Evolutionary conservation across 2,113 vertebrate genomes (phyloP), one percentile per base, ranked within the genome.

Genomic region (Microtus montanus): DNA sequence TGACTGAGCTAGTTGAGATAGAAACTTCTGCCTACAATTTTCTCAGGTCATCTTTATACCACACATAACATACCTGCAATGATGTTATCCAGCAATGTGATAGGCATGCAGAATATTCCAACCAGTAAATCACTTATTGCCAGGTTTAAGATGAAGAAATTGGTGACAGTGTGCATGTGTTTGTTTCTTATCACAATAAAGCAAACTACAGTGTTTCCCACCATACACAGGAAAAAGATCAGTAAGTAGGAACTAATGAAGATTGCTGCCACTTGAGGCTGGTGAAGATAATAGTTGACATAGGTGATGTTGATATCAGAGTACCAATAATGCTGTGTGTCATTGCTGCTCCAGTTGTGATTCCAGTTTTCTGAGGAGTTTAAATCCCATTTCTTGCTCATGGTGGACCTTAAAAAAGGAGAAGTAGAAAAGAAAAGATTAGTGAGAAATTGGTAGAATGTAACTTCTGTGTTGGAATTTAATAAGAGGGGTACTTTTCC

Each of bases 51-150:
- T 75, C 54, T 91, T 84, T 75, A 6, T 33, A 71, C 20, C 47
- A 13, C 10, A 38, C 30, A 73, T 28, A 83, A 44, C 98, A 96
- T 97, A 99, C 99, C 99, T 98, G 99, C 99, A 87, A 99, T 99
- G 41, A 99, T 99, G 98, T 99, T 99, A 97, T 99, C 99, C 85
- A 99, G 98, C 26, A 99, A 98, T 0, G 99, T 99, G n/a, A 99
- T 99, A 75, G 99, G 99, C 99, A 99, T 99, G 93, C 99, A 99
- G 98, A 99, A 99, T 96, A 99, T 98, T n/a, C 99, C 99, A 92
- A 99, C 99, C 58, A 99, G 98, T 41, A 99, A 97, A 97, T 99
- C 99, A 0, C 99, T 99, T 95, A 99, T 97, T 0, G 99, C 99
- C 28, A 99, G 98, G 97, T 99, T 99, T 52, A 99, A 97, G 96